Evolutionary conservation across 2,888 invertebrate genomes (phyloP).

Genomic region (Axea sp.): DNA sequence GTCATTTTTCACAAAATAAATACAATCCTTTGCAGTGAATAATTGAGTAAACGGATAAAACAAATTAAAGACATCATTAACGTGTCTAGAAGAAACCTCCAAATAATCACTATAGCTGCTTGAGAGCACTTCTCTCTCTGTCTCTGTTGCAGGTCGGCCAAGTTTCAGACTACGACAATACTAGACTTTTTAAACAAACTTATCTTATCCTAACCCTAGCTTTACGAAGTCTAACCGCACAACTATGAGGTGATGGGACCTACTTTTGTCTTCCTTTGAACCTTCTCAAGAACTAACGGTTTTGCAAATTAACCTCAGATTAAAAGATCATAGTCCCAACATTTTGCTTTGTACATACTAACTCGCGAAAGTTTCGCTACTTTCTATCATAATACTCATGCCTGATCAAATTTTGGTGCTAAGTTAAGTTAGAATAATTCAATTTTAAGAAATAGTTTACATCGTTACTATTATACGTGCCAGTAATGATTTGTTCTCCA

Average conservation of each 20-base stretch:
- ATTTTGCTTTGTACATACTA: conserved; percentile 47
- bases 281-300: conserved; percentile 60
- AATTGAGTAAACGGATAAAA: not conserved
- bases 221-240: conserved; percentile 69
- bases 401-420: conserved; percentile 50
- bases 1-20: too few species aligned
- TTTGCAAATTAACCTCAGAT: too few species aligned
- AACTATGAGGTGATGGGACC: conserved; percentile 73
- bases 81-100: conserved; percentile 23
- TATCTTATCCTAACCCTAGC: conserved; percentile 73
- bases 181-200: conserved; percentile 77
- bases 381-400: conserved; percentile 24
- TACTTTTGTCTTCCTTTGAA: conserved; percentile 66
- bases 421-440: conserved; percentile 31
- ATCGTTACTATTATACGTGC: conserved; percentile 23
- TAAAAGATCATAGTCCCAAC: too few species aligned
- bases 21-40: too few species aligned
- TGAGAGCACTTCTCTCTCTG: conserved; percentile 78
- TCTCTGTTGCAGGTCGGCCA: conserved; percentile 80
- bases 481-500: conserved; percentile 29
- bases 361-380: conserved; percentile 15
- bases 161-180: conserved; percentile 81
- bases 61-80: conserved; percentile 13
- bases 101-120: conserved; percentile 63
- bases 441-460: conserved; percentile 9